Evolutionary conservation across 2,113 vertebrate genomes (phyloP), one percentile per base, ranked within the genome.

Genomic region (Plectropomus leopardus): DNA sequence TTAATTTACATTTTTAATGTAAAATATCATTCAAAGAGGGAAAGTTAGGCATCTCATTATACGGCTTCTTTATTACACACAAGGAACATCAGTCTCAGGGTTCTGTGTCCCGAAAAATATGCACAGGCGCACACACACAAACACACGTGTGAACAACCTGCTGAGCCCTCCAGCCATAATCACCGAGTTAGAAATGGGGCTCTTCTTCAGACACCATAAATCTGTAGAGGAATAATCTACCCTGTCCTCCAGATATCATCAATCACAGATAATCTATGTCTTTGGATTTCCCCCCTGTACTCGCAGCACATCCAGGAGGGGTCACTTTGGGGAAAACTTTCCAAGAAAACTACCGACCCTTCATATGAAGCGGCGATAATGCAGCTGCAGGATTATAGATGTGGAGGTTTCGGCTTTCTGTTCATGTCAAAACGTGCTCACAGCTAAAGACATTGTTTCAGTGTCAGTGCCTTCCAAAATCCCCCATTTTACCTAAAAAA

Each of bases 1-100:
- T 93, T 91, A 92, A 94, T 95, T 94, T 94, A 93, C 92, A 94
- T 95, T 93, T 94, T 94, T 94, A 94, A 95, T 94, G 93, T 86
- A 90, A 92, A 93, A 93, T 93, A 93, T 93, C 91, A 92, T 93
- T 94, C 92, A 94, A 90, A 86, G 79, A 82, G 87, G 86, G 83
- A 91, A 92, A 93, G 89, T 93, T 94, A 86, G 91, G 92, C 93
- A 94, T 94, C 92, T 93, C 92, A 94, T 93, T 94, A 92, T 88
- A 72, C 70, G 26, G 74, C 82, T 88, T 88, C 88, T 91, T 91
- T 91, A 93, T 92, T 93, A 90, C 89, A 85, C 89, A 86, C 60
- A 79, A 79, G 75, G 79, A 76, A 80, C 87, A 92, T 94, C 92
- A 73, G 88, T 94, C 90, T 88, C 80, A 54, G 66, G 72, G 59